Percentiles rank a stretch among this genome's conserved stretches.
These are phyloP conservation scores for Malacoctenus gilli DNA, from an alignment of 2,797 vertebrate species.

Conservation along the genomic window DNA sequence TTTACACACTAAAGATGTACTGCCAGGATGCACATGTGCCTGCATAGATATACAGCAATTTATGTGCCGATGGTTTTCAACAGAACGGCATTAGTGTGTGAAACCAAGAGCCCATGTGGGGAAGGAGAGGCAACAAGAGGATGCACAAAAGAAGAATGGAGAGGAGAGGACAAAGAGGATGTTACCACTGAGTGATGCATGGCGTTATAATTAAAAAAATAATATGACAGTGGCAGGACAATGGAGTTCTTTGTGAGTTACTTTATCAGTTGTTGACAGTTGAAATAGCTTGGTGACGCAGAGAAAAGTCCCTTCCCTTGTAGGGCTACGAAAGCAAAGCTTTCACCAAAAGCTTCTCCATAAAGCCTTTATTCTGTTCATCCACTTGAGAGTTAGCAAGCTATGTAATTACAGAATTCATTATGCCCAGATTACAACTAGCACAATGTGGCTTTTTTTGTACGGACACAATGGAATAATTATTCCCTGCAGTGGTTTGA, in stretches of 20 bases:
- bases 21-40: neutral
- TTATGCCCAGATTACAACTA: conserved; percentile 12
- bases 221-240: neutral
- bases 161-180: neutral
- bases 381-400: conserved; percentile 28
- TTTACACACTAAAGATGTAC: conserved; percentile 17
- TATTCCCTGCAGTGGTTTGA: conserved; percentile 1
- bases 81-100: conserved; percentile 1
- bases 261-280: neutral
- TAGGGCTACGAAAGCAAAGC: conserved; percentile 1
- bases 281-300: neutral
- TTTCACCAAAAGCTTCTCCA: conserved; percentile 28
- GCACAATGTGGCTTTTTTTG: conserved; percentile 13
- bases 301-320: neutral
- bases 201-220: neutral
- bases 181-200: neutral
- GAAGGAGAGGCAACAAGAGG: neutral
- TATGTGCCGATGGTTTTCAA: conserved; percentile 7
- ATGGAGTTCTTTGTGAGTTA: neutral
- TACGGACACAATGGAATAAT: conserved; percentile 1
- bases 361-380: conserved; percentile 31
- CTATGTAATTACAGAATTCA: conserved; percentile 28
- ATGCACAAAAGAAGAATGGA: too few relatives aligned
- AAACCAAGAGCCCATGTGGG: neutral
- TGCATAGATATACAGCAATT: neutral